These are phyloP conservation scores for Caenorhabditis sinica DNA, from an alignment of 2,888 invertebrate genomes.

Conservation along the genomic window DNA sequence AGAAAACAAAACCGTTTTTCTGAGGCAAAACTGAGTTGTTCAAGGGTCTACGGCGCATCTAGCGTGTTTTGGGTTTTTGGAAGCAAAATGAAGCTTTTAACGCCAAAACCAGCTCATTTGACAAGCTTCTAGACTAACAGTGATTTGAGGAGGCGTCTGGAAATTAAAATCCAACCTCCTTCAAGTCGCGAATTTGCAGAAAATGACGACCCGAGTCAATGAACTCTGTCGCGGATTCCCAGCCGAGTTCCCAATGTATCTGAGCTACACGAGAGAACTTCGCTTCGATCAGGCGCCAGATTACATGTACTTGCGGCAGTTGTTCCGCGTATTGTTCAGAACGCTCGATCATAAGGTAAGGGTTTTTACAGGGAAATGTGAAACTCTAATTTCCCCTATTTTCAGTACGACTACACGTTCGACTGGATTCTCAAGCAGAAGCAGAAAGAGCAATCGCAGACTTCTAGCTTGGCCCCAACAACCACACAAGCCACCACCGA, in stretches of 20 bases:
- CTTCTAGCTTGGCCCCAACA: constrained; percentile 18
- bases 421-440: constrained; percentile 99
- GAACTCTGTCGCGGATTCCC: constrained; percentile 98
- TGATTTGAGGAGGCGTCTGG: no score
- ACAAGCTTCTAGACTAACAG: no score
- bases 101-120: no score
- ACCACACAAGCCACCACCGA: constrained; percentile 28
- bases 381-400: constrained; percentile 17
- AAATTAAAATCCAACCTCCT: no score
- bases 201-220: constrained; percentile 99
- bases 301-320: constrained; percentile 99
- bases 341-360: constrained; percentile 95
- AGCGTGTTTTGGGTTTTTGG: no score
- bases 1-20: no score
- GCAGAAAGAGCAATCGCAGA: constrained; percentile 84
- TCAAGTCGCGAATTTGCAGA: constrained; percentile 86
- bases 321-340: constrained; percentile 98
- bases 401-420: constrained; percentile 86
- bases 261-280: constrained; percentile 98
- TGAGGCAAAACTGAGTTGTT: no score
- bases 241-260: constrained; percentile 99
- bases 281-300: constrained; percentile 99
- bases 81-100: no score
- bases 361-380: constrained; percentile 3
- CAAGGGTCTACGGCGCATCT: no score